Base-by-base conservation (phyloP, 2,888 invertebrate species). In the Zeuzera pyrina region DNA sequence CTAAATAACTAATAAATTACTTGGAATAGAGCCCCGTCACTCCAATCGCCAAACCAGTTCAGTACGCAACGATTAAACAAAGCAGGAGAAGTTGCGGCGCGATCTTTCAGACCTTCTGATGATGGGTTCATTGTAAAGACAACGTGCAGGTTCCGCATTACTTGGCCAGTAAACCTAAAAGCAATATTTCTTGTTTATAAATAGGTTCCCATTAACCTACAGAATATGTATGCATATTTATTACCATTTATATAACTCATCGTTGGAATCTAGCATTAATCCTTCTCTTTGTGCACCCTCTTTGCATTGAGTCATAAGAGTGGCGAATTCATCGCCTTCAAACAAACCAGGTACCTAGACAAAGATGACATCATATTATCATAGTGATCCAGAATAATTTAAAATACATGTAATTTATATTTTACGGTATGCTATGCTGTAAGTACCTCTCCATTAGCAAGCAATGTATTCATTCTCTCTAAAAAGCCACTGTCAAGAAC, bases 121-220 rank as follows among this genome's bases (percentile, higher is more conserved):
- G 97, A 97, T 5, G 99, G 99, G 83, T 99, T 99, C 99, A 99
- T 99, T 1, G 99, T 99, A 81, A 99, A 99, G 26, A 99, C 99
- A 6, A 99, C 99, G 77, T 99, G 99, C 29, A 99, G 86, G 72
- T 99, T 99, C 41, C 94, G 91, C 96, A 99, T 99, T 21, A 99
- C 98, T 88, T 98, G 94, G 14, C 95, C 95, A 0, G 99, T 99
- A 73, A 99, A 99, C 81, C 79, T 84, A 33, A 3, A 8, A 19
- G n/a, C n/a, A n/a, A n/a, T n/a, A n/a, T n/a, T n/a, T n/a, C n/a
- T n/a, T n/a, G n/a, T n/a, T n/a, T n/a, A n/a, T 8, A 22, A n/a
- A 22, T n/a, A 22, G 6, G 10, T 22, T 1, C 11, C 7, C 7
- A 22, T 6, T 26, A 14, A 11, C 8, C 5, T 12, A 12, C 6